Percentiles rank a stretch among this genome's conserved stretches.
These are phyloP conservation scores for Eurystomus gularis DNA, from an alignment of 2,113 vertebrate genomes.

Conservation along the genomic window DNA sequence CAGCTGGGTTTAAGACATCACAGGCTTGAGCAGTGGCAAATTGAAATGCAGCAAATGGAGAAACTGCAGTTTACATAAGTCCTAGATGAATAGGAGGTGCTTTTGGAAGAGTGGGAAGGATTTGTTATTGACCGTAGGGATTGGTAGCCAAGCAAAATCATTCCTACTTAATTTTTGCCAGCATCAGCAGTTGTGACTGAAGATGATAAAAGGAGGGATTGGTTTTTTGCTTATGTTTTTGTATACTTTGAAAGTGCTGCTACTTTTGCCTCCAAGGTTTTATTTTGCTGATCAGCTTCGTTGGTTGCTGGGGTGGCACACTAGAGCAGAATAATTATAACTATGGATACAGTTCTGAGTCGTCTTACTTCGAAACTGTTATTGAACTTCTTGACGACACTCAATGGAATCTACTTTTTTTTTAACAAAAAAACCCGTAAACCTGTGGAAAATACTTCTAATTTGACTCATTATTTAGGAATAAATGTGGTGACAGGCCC, in stretches of 20 bases:
- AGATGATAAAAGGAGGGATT: not conserved
- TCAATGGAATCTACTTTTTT: not conserved
- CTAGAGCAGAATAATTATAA: not conserved
- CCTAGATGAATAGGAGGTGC: not conserved
- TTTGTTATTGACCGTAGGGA: not conserved
- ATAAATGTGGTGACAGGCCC: not conserved
- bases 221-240: not conserved
- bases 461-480: not conserved
- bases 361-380: not conserved
- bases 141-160: not conserved
- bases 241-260: not conserved
- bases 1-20: not conserved
- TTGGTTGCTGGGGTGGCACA: not conserved
- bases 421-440: not conserved
- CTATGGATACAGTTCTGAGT: not conserved
- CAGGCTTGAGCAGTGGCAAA: not conserved
- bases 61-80: not conserved
- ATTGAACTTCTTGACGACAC: not conserved
- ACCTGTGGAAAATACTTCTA: not conserved
- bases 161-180: not conserved
- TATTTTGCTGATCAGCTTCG: not conserved
- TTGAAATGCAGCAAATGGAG: not conserved
- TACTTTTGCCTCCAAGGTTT: not conserved
- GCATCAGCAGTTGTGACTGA: not conserved
- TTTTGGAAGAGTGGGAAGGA: not conserved